These are phyloP conservation scores for Sisyra nigra DNA, from an alignment of 2,888 invertebrate species.

Conservation along the genomic window DNA sequence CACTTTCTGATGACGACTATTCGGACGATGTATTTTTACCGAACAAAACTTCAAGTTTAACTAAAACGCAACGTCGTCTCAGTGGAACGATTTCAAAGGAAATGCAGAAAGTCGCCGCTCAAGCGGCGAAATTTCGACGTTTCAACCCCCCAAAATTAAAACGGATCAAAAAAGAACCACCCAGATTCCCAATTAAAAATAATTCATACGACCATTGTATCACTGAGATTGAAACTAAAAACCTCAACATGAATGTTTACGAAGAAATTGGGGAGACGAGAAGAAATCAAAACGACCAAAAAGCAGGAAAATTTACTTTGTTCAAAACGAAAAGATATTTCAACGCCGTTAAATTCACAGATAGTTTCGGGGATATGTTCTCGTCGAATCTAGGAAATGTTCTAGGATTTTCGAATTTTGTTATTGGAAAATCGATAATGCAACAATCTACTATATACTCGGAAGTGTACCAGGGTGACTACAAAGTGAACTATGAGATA, in stretches of 20 bases:
- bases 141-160: not conserved
- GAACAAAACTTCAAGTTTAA: not conserved
- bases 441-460: slow-evolving; percentile 54
- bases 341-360: slow-evolving; percentile 50
- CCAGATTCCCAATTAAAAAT: too few relatives aligned
- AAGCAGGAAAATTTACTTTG: too few relatives aligned
- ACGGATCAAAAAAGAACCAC: too few relatives aligned
- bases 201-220: not conserved
- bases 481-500: slow-evolving; percentile 40
- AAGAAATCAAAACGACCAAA: too few relatives aligned
- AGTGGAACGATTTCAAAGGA: not conserved
- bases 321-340: slow-evolving; percentile 30
- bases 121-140: not conserved
- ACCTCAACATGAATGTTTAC: too few relatives aligned
- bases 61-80: slow-evolving; percentile 1
- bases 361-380: slow-evolving; percentile 48
- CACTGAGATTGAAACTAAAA: not conserved
- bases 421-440: slow-evolving; percentile 36
- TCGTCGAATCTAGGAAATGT: slow-evolving; percentile 38
- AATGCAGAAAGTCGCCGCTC: not conserved
- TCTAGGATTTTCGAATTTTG: slow-evolving; percentile 37
- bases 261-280: too few relatives aligned
- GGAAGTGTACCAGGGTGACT: slow-evolving; percentile 26
- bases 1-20: too few relatives aligned
- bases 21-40: too few relatives aligned